A percentile compares a stretch with the other conserved stretches of the same genome.
Conservation (phyloP, 2,797 vertebrate species). For the Sus cebifrons region DNA sequence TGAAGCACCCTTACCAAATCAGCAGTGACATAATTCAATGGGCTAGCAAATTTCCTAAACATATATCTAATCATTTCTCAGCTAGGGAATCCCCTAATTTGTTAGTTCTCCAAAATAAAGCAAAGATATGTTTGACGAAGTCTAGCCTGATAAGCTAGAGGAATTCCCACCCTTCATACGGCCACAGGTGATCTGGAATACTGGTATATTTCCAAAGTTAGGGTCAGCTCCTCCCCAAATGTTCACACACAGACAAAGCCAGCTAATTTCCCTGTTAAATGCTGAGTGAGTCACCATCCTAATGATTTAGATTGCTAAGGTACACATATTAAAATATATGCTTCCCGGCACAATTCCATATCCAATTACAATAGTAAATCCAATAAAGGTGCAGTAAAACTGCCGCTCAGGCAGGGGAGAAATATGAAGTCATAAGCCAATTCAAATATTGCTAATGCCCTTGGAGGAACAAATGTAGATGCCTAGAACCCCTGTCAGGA, state of each 20-base stretch:
- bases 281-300: constrained; percentile 73
- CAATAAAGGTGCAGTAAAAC: constrained; percentile 77
- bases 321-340: constrained; percentile 75
- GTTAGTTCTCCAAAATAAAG: constrained; percentile 61
- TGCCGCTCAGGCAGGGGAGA: constrained; percentile 64
- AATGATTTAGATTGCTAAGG: constrained; percentile 76
- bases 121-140: constrained; percentile 41
- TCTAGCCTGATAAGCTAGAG: constrained; percentile 39
- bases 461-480: constrained; percentile 33
- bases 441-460: constrained; percentile 54
- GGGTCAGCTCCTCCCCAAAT: constrained; percentile 67
- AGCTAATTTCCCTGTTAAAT: constrained; percentile 77
- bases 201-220: neutral
- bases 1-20: constrained; percentile 32
- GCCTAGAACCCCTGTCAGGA: constrained; percentile 3
- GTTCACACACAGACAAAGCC: constrained; percentile 72
- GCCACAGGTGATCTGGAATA: constrained; percentile 44
- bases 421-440: constrained; percentile 55
- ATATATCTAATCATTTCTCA: constrained; percentile 54
- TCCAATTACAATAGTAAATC: constrained; percentile 83
- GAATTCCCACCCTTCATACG: neutral
- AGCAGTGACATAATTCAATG: constrained; percentile 52
- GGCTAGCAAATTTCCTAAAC: constrained; percentile 33
- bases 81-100: constrained; percentile 45
- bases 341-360: constrained; percentile 82